These are phyloP conservation scores for Saccostrea cuccullata DNA, from an alignment of 1,140 invertebrate genomes.

Conservation along the genomic window DNA sequence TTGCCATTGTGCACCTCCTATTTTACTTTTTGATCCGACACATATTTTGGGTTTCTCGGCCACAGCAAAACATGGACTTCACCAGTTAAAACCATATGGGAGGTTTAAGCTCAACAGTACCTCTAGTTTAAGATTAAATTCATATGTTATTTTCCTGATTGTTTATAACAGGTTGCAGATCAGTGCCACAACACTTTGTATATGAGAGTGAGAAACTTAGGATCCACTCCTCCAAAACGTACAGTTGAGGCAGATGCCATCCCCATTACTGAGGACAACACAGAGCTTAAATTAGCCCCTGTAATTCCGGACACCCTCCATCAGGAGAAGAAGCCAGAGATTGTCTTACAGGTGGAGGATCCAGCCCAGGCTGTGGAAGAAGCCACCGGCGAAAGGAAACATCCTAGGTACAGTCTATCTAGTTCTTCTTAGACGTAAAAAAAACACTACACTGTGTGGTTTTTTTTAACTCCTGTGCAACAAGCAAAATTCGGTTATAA, in stretches of 20 bases:
- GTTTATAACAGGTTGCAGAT: constrained; percentile 50
- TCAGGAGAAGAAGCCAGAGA: not conserved
- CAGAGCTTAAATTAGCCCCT: not conserved
- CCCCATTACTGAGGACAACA: constrained; percentile 1
- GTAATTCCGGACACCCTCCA: constrained; percentile 8
- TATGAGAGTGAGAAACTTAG: constrained; percentile 56
- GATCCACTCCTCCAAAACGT: not conserved
- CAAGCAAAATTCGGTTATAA: no score
- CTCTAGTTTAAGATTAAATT: not conserved
- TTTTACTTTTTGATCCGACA: no score
- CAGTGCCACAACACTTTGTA: constrained; percentile 52
- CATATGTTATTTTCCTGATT: not conserved
- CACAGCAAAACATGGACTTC: no score
- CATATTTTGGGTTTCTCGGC: no score
- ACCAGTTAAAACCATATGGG: no score
- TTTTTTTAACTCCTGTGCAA: no score
- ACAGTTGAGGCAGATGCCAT: not conserved
- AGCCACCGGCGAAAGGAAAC: not conserved
- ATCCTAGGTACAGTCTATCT: not conserved
- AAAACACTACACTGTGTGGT: not conserved
- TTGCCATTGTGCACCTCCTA: no score
- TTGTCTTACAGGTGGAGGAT: constrained; percentile 1
- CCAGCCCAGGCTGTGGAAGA: not conserved
- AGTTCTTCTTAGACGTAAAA: not conserved
- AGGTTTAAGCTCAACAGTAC: no score